phyloP scores from a whole-genome alignment of 2,888 invertebrate genomes.

The Drosophila vallismaia region DNA sequence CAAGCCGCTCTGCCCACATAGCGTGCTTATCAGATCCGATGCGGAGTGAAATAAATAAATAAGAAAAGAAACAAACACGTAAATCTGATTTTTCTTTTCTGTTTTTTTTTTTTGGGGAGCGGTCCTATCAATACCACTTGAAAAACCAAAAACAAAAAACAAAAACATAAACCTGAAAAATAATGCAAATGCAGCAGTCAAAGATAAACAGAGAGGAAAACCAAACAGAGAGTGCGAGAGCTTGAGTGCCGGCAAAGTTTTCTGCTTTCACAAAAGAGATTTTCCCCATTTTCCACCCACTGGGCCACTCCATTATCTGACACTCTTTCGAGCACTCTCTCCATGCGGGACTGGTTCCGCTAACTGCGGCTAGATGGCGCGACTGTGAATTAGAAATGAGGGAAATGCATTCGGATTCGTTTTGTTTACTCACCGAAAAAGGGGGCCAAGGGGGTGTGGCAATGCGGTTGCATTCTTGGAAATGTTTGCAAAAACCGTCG shows the following conservation, averaged over 20 bases:
- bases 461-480: constrained; percentile 61
- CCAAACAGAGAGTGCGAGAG: constrained; percentile 4
- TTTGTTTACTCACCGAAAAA: constrained; percentile 38
- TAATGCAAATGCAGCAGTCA: constrained; percentile 51
- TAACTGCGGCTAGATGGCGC: constrained; percentile 62
- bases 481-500: constrained; percentile 61
- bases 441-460: neutral
- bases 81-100: constrained; percentile 49
- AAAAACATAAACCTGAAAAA: constrained; percentile 14
- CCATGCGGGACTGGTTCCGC: constrained; percentile 44
- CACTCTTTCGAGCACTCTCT: constrained; percentile 14
- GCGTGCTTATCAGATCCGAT: constrained; percentile 47
- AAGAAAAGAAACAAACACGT: constrained; percentile 31
- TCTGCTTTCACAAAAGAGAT: constrained; percentile 14
- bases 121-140: constrained; percentile 52
- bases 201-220: constrained; percentile 70
- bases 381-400: constrained; percentile 34
- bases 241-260: constrained; percentile 47
- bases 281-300: constrained; percentile 19
- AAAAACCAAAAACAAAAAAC: constrained; percentile 6
- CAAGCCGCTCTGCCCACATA: neutral
- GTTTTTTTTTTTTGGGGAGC: constrained; percentile 51
- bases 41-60: constrained; percentile 36
- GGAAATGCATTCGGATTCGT: constrained; percentile 39
- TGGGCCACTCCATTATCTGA: constrained; percentile 8